Conservation (phyloP, 2,888 invertebrate species). For the Pyrrhosoma nymphula region DNA sequence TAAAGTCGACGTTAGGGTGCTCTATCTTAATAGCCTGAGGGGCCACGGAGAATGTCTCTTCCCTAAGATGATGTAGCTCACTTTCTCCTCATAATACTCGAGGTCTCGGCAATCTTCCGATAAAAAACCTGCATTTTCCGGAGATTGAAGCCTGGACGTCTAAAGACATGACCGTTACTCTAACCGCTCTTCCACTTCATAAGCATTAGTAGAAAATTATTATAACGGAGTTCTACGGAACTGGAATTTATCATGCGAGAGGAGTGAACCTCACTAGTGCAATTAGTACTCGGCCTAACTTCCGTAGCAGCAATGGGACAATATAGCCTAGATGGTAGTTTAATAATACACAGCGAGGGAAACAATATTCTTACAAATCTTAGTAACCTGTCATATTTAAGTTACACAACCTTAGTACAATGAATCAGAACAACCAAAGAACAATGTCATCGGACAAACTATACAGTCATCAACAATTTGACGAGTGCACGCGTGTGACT, state of each 20-base stretch:
- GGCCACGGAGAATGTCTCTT: not conserved
- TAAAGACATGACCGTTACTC: slow-evolving; percentile 15
- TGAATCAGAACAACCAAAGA: too few relatives aligned
- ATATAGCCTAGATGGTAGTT: not conserved
- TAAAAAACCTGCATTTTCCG: not conserved
- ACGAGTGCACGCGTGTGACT: too few relatives aligned
- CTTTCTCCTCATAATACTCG: not conserved
- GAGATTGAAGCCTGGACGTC: not conserved
- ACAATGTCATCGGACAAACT: too few relatives aligned
- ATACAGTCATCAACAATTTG: too few relatives aligned
- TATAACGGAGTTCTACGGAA: not conserved
- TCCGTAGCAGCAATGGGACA: not conserved
- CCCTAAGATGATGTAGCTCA: not conserved
- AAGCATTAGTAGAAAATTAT: slow-evolving; percentile 4
- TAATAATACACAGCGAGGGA: not conserved
- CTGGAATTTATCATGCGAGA: not conserved
- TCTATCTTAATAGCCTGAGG: not conserved
- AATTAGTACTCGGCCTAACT: not conserved
- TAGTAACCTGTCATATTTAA: too few relatives aligned
- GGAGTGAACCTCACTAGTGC: not conserved
- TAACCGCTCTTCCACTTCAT: slow-evolving; percentile 4
- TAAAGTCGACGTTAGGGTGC: not conserved
- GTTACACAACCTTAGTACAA: too few relatives aligned
- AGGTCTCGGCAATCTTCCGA: not conserved
- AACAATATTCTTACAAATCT: too few relatives aligned